phyloP scores from a whole-genome alignment of 37 sponge, comb jelly and placozoan species.

The Beroe forskalii region DNA sequence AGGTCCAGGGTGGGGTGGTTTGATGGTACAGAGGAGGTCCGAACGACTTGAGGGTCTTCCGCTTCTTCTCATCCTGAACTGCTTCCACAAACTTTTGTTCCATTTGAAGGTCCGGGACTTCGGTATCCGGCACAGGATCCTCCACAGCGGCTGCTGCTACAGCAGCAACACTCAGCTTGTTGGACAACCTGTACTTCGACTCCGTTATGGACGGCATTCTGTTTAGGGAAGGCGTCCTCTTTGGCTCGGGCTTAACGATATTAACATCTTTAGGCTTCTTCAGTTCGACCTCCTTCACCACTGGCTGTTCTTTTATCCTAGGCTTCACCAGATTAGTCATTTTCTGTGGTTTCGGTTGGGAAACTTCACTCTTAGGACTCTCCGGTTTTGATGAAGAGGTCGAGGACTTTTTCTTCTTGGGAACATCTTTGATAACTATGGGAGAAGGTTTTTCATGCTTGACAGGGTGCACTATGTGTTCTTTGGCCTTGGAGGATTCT shows the following conservation, averaged over 20 bases:
- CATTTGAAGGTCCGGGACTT: not conserved
- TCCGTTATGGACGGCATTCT: not conserved
- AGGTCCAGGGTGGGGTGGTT: not conserved
- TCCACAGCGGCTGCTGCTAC: not conserved
- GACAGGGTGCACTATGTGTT: not conserved
- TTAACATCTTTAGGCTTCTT: conserved; percentile 49
- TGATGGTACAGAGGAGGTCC: not conserved
- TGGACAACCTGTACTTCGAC: conserved; percentile 37
- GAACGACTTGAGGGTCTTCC: not conserved
- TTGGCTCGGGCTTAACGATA: conserved; percentile 56
- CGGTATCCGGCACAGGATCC: not conserved
- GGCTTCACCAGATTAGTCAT: conserved; percentile 64
- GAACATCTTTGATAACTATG: not conserved
- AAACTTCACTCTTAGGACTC: conserved; percentile 2
- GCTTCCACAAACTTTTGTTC: conserved; percentile 37
- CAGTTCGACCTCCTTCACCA: not conserved
- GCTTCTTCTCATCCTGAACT: conserved; percentile 43
- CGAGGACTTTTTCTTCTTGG: not conserved
- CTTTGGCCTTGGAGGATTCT: not conserved
- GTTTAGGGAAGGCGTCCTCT: not conserved
- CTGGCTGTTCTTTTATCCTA: conserved; percentile 30
- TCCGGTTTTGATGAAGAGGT: conserved; percentile 3
- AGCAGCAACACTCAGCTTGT: not conserved
- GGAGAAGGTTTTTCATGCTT: conserved; percentile 13
- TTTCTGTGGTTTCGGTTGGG: conserved; percentile 35